These are phyloP conservation scores for Rhinopomastus cyanomelas DNA, from an alignment of 2,113 vertebrate species.

Conservation along the genomic window DNA sequence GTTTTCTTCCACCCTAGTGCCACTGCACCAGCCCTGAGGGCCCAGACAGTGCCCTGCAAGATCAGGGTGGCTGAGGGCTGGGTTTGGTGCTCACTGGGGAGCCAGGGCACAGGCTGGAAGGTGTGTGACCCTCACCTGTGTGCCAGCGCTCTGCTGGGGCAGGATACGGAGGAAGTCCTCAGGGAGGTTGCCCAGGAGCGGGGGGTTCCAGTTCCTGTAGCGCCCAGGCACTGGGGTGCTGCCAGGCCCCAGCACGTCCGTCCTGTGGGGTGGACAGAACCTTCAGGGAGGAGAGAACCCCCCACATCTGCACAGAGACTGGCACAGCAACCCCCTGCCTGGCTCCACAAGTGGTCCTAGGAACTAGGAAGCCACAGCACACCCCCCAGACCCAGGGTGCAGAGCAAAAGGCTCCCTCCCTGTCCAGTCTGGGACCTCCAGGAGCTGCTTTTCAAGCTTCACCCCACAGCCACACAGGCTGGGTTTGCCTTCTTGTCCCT, in stretches of 20 bases:
- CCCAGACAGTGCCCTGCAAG: not conserved
- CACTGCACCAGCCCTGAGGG: not conserved
- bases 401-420: not conserved
- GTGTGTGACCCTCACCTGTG: conserved; percentile 26
- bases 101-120: accelerated
- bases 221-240: conserved; percentile 66
- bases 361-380: not conserved
- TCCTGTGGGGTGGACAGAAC: conserved; percentile 64
- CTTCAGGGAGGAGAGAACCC: not conserved
- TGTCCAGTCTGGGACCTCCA: accelerated
- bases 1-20: not conserved
- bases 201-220: conserved; percentile 95
- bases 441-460: not conserved
- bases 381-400: not conserved
- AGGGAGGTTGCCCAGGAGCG: conserved; percentile 90
- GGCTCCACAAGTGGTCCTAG: accelerated
- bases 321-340: not conserved
- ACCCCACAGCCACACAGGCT: accelerated
- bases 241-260: conserved; percentile 71
- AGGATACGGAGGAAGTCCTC: conserved; percentile 95
- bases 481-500: not conserved
- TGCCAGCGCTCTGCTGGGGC: conserved; percentile 84
- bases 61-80: accelerated
- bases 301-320: not conserved
- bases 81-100: not conserved